Percentiles rank a stretch among this genome's conserved stretches.
Conservation (phyloP, 1,140 invertebrate genomes). For the Bombus turneri region DNA sequence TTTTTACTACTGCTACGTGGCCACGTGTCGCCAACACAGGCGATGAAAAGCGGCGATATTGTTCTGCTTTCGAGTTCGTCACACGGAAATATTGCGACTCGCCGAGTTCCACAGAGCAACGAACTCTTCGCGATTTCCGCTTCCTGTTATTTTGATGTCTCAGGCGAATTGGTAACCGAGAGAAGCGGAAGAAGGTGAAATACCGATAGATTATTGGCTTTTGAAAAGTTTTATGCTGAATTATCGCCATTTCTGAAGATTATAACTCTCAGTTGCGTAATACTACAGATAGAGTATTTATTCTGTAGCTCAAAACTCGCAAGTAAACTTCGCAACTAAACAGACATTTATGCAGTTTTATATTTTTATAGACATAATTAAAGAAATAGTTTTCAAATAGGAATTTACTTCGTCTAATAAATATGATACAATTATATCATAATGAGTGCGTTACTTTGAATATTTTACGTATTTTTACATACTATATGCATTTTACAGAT, state of each 20-base stretch:
- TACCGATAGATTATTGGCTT: background rate
- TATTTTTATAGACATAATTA: background rate
- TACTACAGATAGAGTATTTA: background rate
- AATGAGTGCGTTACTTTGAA: background rate
- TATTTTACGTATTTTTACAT: background rate
- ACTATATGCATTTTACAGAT: no score
- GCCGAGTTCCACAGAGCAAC: background rate
- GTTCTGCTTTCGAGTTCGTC: background rate
- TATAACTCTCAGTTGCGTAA: background rate
- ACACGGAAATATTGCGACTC: background rate
- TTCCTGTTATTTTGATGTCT: background rate
- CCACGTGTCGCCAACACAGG: background rate
- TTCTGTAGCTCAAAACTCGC: background rate
- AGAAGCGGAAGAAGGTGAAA: background rate
- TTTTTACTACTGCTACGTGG: background rate
- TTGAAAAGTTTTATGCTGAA: background rate
- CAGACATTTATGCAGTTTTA: no score
- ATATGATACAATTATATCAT: background rate
- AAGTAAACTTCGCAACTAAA: no score
- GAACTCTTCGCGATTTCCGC: background rate
- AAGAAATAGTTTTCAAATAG: background rate
- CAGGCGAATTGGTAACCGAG: background rate
- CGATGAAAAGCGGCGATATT: constrained; percentile 15
- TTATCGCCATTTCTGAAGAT: background rate
- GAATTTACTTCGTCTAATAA: background rate